Base-by-base conservation (phyloP, 2,888 invertebrate genomes). In the Sarcophaga caerulescens region DNA sequence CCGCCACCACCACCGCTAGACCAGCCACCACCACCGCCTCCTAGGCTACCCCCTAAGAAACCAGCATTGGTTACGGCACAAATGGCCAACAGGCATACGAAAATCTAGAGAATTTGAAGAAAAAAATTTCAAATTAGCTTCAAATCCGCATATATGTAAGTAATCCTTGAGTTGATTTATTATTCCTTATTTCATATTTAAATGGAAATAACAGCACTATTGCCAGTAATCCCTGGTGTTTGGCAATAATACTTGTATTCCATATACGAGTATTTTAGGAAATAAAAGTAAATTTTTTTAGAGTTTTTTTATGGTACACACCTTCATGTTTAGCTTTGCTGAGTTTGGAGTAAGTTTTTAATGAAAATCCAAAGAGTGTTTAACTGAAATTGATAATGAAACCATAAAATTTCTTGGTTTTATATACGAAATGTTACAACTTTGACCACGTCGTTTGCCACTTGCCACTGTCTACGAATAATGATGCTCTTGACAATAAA, bases 71-170 rank as follows among this genome's bases (percentile, higher is more conserved):
- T 80, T 23, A 76, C 85, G 21, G 88, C 87, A 65, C 84, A 81
- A 52, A 87, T n/a, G 44, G 87, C 88, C 63, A 89, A 84, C 35
- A 89, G 21, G 60, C 88, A 89, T 62, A 88, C 84, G 85, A 89
- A 88, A 80, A 88, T 85, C 89, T 88, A 62, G 62, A 77, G 85
- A 66, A 23, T 25, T 8, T 62, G 5, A 47, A 74, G 19, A 52
- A 12, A 47, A 14, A 52, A 17, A 52, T 52, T 5, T 52, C 17
- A 35, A 35, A 35, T 35, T 35, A 35, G 10, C 35, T 10, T 1
- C 35, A 35, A 35, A 35, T 0, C 10, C 35, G 35, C 35, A 35
- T 35, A 35, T 35, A 35, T 35, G 10, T 35, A 8, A 35, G 1
- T 35, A 35, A 35, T 35, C 35, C 35, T 35, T 35, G 35, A 35